Conservation (phyloP, 2,888 invertebrate species). For the Nephrotoma flavescens region DNA sequence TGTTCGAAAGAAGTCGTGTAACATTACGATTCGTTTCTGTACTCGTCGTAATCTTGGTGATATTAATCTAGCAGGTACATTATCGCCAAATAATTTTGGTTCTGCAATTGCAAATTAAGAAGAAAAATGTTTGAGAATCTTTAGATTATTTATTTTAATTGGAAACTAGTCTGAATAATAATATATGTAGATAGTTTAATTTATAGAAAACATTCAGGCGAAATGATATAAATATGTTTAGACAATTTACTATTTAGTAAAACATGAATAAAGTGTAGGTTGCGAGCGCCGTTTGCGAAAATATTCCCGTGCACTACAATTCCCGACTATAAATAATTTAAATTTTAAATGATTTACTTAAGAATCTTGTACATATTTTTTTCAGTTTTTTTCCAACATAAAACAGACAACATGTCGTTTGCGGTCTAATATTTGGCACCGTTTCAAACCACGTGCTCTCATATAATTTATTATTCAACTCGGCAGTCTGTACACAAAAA, state of each 20-base stretch:
- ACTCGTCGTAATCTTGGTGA: conserved; percentile 42
- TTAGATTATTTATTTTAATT: not conserved
- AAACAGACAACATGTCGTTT: not conserved
- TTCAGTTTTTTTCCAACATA: not conserved
- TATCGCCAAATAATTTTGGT: conserved; percentile 41
- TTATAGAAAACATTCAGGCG: not conserved
- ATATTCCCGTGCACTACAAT: not conserved
- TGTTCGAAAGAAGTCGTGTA: conserved; percentile 63
- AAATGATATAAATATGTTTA: not conserved
- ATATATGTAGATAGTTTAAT: not conserved
- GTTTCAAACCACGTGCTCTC: not conserved
- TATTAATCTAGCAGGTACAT: conserved; percentile 39
- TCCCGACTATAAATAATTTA: not conserved
- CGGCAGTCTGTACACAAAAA: not conserved
- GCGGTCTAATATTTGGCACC: not conserved
- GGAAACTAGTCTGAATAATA: not conserved
- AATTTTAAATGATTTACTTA: not conserved
- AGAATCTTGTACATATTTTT: not conserved
- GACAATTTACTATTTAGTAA: not conserved
- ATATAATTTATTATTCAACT: not conserved
- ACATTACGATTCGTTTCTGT: conserved; percentile 54
- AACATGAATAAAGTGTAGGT: not conserved
- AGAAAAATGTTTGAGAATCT: not conserved
- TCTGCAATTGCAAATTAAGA: conserved; percentile 27
- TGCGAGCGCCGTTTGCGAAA: no score